These are phyloP conservation scores for Polypterus senegalus DNA, from an alignment of 2,113 vertebrate genomes.

Conservation along the genomic window DNA sequence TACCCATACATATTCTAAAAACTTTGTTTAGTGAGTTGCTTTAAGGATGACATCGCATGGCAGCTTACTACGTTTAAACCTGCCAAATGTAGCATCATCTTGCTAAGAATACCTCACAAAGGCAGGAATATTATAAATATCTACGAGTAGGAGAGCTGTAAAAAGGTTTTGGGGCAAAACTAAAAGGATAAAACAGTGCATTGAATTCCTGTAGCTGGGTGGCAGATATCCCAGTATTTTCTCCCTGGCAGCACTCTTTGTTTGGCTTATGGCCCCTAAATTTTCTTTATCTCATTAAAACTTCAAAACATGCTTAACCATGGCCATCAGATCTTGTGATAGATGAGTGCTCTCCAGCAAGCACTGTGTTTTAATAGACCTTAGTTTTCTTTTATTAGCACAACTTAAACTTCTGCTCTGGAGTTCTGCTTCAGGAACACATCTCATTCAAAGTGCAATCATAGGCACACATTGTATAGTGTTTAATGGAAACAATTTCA, in stretches of 20 bases:
- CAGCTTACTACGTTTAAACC: too few species aligned
- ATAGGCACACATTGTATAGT: background rate
- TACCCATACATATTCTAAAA: too few species aligned
- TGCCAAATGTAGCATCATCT: too few species aligned
- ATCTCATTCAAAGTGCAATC: slow-evolving; percentile 7
- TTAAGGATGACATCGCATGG: too few species aligned
- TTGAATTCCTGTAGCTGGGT: too few species aligned
- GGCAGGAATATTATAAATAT: too few species aligned
- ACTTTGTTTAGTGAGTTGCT: too few species aligned
- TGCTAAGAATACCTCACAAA: too few species aligned
- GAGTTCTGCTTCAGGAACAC: slow-evolving; percentile 6
- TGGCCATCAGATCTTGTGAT: slow-evolving; percentile 15
- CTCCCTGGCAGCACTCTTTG: background rate
- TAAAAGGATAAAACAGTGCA: too few species aligned
- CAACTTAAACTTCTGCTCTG: slow-evolving; percentile 6
- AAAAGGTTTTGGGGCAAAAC: too few species aligned
- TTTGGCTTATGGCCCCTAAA: background rate
- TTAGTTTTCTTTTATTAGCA: slow-evolving; percentile 1
- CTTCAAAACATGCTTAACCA: background rate
- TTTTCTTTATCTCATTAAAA: background rate
- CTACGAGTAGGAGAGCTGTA: too few species aligned
- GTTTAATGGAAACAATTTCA: background rate
- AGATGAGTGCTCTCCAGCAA: slow-evolving; percentile 20
- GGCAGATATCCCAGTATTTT: too few species aligned
- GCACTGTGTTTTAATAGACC: slow-evolving; percentile 14